Evolutionary conservation across 2,797 vertebrate species (phyloP), one percentile per base, ranked within the genome.

Genomic region (Triplophysa bombifrons): DNA sequence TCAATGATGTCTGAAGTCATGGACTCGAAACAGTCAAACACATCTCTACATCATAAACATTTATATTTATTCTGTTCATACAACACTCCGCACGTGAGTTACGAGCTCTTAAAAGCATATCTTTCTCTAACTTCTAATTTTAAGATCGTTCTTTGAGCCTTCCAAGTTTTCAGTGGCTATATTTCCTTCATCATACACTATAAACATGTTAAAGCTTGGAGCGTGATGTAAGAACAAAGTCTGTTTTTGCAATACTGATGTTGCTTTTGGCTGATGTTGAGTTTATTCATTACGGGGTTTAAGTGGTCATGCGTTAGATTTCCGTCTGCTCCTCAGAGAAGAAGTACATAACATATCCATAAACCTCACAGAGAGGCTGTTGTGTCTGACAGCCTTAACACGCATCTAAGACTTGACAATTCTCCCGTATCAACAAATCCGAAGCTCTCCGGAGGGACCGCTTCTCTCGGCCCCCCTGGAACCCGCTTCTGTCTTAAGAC

Each of bases 341-440:
- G 27, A 48, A 34, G 61, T 68, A 65, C 56, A 65, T 53, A 58
- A 55, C 72, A 34, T 48, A 67, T 50, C 41, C 61, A 60, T 17
- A 55, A 80, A 76, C 38, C 68, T 72, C 38, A 82, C 73, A 80
- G 72, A 80, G 73, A 70, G 12, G 41, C 69, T 65, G 30, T 84
- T 78, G 72, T 76, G 65, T 58, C 64, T 55, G 48, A 34, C 56
- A 61, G 63, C 61, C 34, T 55, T 61, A 46, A 38, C 44, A 22
- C 20, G 61, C 78, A 65, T 58, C 46, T 78, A 68, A 48, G 25
- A 60, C 51, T 80, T 74, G 80, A 79, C 77, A 73, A 66, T 82
- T 81, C 82, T 77, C 69, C 72, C 66, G 75, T 25, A 81, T 76
- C 80, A 81, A 83, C 79, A 83, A 80, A 76, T 63, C 63, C 19